Evolutionary conservation across 2,797 vertebrate genomes (phyloP).

Genomic region (Hyperoplus immaculatus): DNA sequence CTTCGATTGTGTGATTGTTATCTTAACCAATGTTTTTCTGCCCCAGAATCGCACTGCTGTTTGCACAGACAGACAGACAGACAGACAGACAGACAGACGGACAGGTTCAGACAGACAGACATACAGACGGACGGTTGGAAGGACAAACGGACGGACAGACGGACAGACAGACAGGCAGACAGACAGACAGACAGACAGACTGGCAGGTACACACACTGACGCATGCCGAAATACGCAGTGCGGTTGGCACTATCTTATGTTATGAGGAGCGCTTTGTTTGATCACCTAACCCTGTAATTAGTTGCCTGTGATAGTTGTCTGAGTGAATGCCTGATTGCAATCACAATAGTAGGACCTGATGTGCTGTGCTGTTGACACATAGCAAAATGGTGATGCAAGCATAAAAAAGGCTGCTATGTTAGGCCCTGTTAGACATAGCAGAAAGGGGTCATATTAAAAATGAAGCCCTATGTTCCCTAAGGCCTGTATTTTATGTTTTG

Average conservation of each 20-base stretch:
- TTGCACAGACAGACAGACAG: conserved; percentile 25
- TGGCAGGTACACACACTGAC: conserved; percentile 58
- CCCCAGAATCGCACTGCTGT: conserved; percentile 38
- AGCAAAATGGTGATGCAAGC: conserved; percentile 42
- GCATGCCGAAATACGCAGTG: conserved; percentile 63
- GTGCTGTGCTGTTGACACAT: conserved; percentile 28
- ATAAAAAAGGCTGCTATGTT: conserved; percentile 8
- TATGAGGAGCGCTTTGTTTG: conserved; percentile 59
- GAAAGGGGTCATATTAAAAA: no score
- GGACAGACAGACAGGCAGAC: no score
- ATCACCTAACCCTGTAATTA: conserved; percentile 72
- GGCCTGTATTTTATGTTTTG: no score
- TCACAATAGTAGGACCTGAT: conserved; percentile 43
- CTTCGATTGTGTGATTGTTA: conserved; percentile 34
- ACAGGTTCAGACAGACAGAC: no score
- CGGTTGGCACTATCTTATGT: conserved; percentile 25
- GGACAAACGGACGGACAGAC: no score
- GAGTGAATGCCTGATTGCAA: conserved; percentile 64
- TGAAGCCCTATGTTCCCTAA: no score
- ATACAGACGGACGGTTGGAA: no score
- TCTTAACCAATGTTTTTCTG: not conserved
- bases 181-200: conserved; percentile 3
- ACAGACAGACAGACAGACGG: no score
- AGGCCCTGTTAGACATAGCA: not conserved
- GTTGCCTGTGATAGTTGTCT: conserved; percentile 61